phyloP scores from a whole-genome alignment of 2,113 vertebrate species.

The Periophthalmus modestus region DNA sequence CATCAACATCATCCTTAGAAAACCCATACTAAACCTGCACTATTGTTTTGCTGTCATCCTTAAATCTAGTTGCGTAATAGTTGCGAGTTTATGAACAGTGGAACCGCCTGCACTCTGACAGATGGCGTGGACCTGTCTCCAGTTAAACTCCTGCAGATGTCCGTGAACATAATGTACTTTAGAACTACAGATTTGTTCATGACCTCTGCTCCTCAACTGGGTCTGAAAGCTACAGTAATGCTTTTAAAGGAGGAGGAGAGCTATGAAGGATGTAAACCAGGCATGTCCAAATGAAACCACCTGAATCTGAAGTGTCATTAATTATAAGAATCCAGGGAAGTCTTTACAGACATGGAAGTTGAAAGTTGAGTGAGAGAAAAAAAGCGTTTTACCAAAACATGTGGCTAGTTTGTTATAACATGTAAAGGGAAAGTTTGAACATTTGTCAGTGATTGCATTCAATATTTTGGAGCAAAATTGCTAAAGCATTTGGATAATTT shows the following conservation, averaged over 20 bases:
- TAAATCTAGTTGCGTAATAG: slow-evolving; percentile 9
- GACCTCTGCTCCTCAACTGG: not conserved
- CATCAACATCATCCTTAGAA: not conserved
- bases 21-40: not conserved
- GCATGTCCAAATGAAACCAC: not conserved
- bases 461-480: not conserved
- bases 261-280: not conserved
- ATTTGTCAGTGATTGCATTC: not conserved
- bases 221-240: not conserved
- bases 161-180: slow-evolving; percentile 3
- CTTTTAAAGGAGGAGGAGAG: not conserved
- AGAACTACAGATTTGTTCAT: not conserved
- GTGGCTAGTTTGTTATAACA: not conserved
- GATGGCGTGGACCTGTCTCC: slow-evolving; percentile 7
- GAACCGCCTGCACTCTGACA: slow-evolving; percentile 10
- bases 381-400: not conserved
- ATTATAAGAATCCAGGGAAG: not conserved
- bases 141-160: slow-evolving; percentile 24
- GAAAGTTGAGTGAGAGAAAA: not conserved
- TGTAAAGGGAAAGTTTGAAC: too few relatives aligned
- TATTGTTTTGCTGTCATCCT: slow-evolving; percentile 6
- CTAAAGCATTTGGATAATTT: too few relatives aligned
- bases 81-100: slow-evolving; percentile 11
- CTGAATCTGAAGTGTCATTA: not conserved
- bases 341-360: not conserved